Evolutionary conservation across 2,113 vertebrate genomes (phyloP).

Genomic region (Vimba vimba): DNA sequence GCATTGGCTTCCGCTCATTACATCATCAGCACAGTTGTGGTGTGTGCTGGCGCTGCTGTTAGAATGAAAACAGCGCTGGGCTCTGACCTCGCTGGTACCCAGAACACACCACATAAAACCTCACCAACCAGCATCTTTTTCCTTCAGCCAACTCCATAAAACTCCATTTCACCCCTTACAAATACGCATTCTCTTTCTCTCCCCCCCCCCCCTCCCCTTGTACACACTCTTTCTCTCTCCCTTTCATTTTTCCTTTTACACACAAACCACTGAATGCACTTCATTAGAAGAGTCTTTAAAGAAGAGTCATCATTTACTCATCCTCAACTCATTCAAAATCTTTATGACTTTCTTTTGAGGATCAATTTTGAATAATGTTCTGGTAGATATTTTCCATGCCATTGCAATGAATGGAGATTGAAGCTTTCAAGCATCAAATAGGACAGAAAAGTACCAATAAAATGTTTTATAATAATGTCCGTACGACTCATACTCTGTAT

Average conservation of each 20-base stretch:
- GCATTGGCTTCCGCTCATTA: conserved; percentile 29
- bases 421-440: not conserved
- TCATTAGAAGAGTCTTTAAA: conserved; percentile 47
- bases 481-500: not conserved
- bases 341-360: not conserved
- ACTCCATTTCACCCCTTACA: conserved; percentile 53
- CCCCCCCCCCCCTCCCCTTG: no score
- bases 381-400: not conserved
- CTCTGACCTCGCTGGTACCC: conserved; percentile 36
- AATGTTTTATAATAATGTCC: not conserved
- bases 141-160: conserved; percentile 55
- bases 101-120: conserved; percentile 53
- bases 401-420: not conserved
- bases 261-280: conserved; percentile 48
- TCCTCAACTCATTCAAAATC: not conserved
- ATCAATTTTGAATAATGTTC: not conserved
- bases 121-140: conserved; percentile 47
- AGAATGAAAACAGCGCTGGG: conserved; percentile 20
- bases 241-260: conserved; percentile 39
- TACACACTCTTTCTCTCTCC: conserved; percentile 7
- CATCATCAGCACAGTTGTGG: conserved; percentile 31
- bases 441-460: not conserved
- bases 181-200: not conserved
- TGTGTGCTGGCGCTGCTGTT: conserved; percentile 28
- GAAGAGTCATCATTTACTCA: not conserved